These are phyloP conservation scores for Salarias fasciatus DNA, from an alignment of 2,797 vertebrate genomes.

Conservation along the genomic window DNA sequence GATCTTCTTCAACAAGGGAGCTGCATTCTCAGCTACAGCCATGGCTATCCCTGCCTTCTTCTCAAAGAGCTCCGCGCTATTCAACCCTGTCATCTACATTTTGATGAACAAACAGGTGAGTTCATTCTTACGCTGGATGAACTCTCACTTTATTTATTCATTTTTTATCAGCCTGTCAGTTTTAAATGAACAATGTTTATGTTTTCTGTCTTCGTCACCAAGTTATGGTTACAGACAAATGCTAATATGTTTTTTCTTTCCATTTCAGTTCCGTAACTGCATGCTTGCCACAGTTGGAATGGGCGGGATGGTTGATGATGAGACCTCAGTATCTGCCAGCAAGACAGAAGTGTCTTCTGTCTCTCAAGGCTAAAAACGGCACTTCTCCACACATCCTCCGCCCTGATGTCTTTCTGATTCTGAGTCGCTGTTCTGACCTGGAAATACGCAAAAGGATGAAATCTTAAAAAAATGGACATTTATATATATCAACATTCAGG, in stretches of 20 bases:
- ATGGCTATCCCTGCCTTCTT: slow-evolving; percentile 78
- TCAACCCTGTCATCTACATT: slow-evolving; percentile 81
- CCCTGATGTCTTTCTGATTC: slow-evolving; percentile 23
- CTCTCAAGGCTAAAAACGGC: slow-evolving; percentile 29
- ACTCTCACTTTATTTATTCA: neutral
- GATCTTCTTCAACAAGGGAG: slow-evolving; percentile 86
- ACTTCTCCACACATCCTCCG: slow-evolving; percentile 2
- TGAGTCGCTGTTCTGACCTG: slow-evolving; percentile 13
- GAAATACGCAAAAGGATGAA: slow-evolving; percentile 23
- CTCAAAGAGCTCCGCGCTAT: slow-evolving; percentile 86
- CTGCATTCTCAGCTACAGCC: slow-evolving; percentile 84
- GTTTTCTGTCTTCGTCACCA: too few species aligned
- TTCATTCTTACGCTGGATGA: neutral
- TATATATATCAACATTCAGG: neutral
- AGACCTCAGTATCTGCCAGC: slow-evolving; percentile 77
- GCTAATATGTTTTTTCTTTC: slow-evolving; percentile 46
- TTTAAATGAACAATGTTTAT: too few species aligned
- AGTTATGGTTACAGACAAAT: too few species aligned
- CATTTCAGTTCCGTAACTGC: slow-evolving; percentile 83
- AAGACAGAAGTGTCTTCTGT: slow-evolving; percentile 87
- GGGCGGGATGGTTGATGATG: slow-evolving; percentile 85
- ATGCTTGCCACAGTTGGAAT: slow-evolving; percentile 85
- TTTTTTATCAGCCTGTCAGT: too few species aligned
- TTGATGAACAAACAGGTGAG: slow-evolving; percentile 82
- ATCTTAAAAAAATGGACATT: slow-evolving; percentile 27